Conservation (phyloP, 1,140 invertebrate genomes). For the Gyrodactylus salaris region DNA sequence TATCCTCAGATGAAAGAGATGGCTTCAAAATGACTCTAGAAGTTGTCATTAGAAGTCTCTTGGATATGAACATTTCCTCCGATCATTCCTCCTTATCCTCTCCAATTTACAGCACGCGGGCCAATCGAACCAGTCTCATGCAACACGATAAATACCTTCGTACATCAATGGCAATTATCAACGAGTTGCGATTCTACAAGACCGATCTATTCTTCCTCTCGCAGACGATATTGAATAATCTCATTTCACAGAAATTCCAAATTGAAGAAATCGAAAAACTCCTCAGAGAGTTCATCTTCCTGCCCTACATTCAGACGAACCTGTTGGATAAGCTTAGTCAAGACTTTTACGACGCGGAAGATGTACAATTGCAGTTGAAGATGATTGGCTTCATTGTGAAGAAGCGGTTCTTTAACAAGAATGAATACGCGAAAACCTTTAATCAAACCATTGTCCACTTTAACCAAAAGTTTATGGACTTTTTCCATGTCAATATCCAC, state of each 20-base stretch:
- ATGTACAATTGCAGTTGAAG: not conserved
- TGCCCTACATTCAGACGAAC: not conserved
- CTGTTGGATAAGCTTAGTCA: not conserved
- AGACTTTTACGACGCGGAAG: not conserved
- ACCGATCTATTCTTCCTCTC: not conserved
- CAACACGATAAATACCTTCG: not conserved
- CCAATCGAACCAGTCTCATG: not conserved
- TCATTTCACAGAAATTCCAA: not conserved
- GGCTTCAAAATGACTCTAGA: not conserved
- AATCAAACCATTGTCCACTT: not conserved
- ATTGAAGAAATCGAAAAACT: not conserved
- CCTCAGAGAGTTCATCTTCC: not conserved
- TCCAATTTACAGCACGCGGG: not conserved
- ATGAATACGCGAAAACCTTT: not conserved
- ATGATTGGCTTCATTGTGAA: not conserved
- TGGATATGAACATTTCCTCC: not conserved
- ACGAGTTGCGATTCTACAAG: not conserved
- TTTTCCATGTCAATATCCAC: not conserved
- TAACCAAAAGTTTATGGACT: not conserved
- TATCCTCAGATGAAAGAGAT: not conserved
- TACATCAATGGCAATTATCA: not conserved
- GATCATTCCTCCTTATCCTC: not conserved
- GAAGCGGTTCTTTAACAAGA: not conserved
- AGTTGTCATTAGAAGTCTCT: not conserved
- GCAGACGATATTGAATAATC: not conserved